Evolutionary conservation across 2,888 invertebrate species (phyloP).

Genomic region (Uloborus plumipes): DNA sequence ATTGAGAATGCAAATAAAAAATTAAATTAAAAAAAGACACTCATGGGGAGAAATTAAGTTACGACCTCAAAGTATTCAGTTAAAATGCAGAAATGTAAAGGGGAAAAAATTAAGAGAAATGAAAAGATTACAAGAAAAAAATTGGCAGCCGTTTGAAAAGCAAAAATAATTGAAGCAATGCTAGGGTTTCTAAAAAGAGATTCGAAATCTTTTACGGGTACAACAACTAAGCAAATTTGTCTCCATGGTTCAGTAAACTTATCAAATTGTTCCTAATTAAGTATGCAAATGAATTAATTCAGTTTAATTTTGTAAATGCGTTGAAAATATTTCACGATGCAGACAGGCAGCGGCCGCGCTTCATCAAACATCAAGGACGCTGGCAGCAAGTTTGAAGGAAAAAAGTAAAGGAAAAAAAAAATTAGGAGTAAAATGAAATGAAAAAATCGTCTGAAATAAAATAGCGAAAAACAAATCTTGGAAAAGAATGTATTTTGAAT

Average conservation of each 20-base stretch:
- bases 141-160: conserved; percentile 43
- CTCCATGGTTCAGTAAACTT: conserved; percentile 63
- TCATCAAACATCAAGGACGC: conserved; percentile 61
- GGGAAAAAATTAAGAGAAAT: conserved; percentile 45
- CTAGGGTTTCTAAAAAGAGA: conserved; percentile 53
- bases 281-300: conserved; percentile 65
- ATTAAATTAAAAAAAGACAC: conserved; percentile 55
- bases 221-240: conserved; percentile 64
- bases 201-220: conserved; percentile 56
- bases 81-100: conserved; percentile 56
- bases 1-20: conserved; percentile 44
- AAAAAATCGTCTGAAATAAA: conserved; percentile 53
- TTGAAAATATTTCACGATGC: conserved; percentile 61
- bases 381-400: conserved; percentile 3
- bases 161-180: conserved; percentile 64
- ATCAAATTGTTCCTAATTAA: conserved; percentile 65
- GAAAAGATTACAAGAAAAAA: conserved; percentile 35
- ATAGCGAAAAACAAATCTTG: conserved; percentile 54
- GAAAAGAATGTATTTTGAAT: conserved; percentile 65
- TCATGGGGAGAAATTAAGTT: conserved; percentile 61
- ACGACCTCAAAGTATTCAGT: conserved; percentile 56
- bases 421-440: conserved; percentile 9
- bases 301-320: conserved; percentile 65
- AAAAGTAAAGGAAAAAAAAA: too few relatives aligned
- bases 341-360: conserved; percentile 49